These are phyloP conservation scores for Mesocentrotus franciscanus DNA, from an alignment of 53 echinoderm and acorn worm species.

Conservation along the genomic window DNA sequence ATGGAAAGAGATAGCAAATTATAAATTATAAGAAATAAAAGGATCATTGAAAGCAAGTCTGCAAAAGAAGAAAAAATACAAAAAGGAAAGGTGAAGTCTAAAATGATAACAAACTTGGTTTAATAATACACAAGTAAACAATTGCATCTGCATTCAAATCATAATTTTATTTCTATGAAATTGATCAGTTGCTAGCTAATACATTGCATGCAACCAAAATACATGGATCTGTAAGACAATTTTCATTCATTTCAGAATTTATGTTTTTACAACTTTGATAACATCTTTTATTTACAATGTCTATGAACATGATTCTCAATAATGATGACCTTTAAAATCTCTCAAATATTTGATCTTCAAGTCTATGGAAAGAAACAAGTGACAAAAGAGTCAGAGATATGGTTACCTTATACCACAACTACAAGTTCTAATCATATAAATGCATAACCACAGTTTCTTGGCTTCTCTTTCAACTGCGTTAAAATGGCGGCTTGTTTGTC, in stretches of 20 bases:
- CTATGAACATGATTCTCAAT: conserved; percentile 20
- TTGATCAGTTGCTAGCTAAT: not conserved
- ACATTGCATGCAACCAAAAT: conserved; percentile 22
- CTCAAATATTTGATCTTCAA: not conserved
- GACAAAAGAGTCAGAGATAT: not conserved
- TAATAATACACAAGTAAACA: not conserved
- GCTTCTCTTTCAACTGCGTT: no score
- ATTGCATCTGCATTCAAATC: conserved; percentile 3
- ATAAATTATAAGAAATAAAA: no score
- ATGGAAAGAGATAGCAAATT: no score
- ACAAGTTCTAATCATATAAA: no score
- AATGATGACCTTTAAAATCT: not conserved
- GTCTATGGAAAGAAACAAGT: not conserved
- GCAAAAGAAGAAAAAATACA: not conserved
- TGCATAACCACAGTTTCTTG: no score
- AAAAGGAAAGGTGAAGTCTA: not conserved
- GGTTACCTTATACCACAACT: no score
- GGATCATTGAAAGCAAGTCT: not conserved
- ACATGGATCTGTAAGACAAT: not conserved
- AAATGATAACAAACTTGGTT: no score
- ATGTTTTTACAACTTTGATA: conserved; percentile 16
- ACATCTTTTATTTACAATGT: conserved; percentile 41
- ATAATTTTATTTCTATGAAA: conserved; percentile 17
- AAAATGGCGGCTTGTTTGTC: no score
- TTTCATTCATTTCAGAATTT: conserved; percentile 6